Base-by-base conservation (phyloP, 2,113 vertebrate species). In the Anser brachyrhynchus region DNA sequence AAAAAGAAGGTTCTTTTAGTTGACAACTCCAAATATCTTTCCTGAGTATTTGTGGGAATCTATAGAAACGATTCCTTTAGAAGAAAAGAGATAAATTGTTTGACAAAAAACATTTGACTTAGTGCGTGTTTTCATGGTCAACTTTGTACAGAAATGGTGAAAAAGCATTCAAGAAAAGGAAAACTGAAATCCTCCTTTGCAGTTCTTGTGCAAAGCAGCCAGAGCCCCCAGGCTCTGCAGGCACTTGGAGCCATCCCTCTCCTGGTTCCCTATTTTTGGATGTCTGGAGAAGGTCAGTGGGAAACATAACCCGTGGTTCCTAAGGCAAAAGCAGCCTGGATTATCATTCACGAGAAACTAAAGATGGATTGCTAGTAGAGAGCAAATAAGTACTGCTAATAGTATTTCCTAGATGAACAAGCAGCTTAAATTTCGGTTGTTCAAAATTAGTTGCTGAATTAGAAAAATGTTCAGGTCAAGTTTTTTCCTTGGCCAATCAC, bases 281-380 rank as follows among this genome's bases (percentile, higher is more conserved):
- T 95, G 65, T 22, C 94, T 95, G 85, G 75, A 84, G 93, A 96
- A 97, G 92, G 95, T 95, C 95, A 95, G 57, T 23, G n/a, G 61
- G 90, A 96, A 96, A 96, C 52, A 92, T 87, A 93, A 96, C 51
- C 77, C 89, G 43, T 1, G 5, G 52, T 67, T 96, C 92, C 92
- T 61, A 66, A 70, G 75, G 96, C 93, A 75, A 96, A 95, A 93
- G 89, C 85, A 92, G 83, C 88, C 84, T 81, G 93, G 94, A 94
- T 96, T 96, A 94, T 96, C 88, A 78, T 96, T 95, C 69, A 86
- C 37, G 41, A 84, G 95, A 96, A 97, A 95, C 93, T 73, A 22
- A 94, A 97, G 77, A 84, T 0, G 2, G 77, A 72, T 39, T 52
- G 70, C 75, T 78, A 87, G 70, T 75, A 75, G 79, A 87, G 54